These are phyloP conservation scores for Aricia agestis DNA, from an alignment of 1,140 invertebrate genomes.

Conservation along the genomic window DNA sequence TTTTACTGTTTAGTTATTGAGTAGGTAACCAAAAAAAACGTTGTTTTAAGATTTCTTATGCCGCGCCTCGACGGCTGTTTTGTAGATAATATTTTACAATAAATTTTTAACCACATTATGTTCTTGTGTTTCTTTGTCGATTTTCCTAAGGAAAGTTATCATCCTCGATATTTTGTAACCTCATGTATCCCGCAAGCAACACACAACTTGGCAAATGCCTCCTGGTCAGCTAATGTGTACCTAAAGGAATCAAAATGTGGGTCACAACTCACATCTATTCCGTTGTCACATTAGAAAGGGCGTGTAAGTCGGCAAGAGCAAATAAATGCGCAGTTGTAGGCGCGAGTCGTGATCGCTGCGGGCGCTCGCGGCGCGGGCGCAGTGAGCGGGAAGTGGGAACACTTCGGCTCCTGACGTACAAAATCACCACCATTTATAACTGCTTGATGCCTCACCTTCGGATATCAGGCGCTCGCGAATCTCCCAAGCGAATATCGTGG, in stretches of 20 bases:
- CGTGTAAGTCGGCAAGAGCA: conserved; percentile 22
- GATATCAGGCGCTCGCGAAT: conserved; percentile 95
- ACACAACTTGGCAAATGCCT: no score
- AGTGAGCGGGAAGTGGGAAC: conserved; percentile 37
- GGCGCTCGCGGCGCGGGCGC: conserved; percentile 44
- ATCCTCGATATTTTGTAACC: no score
- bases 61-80: no score
- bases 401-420: conserved; percentile 43
- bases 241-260: neutral
- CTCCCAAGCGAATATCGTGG: conserved; percentile 99
- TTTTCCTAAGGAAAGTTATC: no score
- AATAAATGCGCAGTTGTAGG: conserved; percentile 33
- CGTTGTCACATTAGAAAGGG: conserved; percentile 27
- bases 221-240: no score
- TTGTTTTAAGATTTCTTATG: no score
- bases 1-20: neutral
- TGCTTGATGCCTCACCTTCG: conserved; percentile 83
- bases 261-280: neutral
- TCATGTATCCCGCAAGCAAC: no score
- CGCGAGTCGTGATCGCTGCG: conserved; percentile 46
- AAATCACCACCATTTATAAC: conserved; percentile 34
- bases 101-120: no score
- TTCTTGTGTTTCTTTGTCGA: no score
- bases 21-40: no score
- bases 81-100: no score